Conservation (phyloP, 2,113 vertebrate species). For the Gulo gulo region DNA sequence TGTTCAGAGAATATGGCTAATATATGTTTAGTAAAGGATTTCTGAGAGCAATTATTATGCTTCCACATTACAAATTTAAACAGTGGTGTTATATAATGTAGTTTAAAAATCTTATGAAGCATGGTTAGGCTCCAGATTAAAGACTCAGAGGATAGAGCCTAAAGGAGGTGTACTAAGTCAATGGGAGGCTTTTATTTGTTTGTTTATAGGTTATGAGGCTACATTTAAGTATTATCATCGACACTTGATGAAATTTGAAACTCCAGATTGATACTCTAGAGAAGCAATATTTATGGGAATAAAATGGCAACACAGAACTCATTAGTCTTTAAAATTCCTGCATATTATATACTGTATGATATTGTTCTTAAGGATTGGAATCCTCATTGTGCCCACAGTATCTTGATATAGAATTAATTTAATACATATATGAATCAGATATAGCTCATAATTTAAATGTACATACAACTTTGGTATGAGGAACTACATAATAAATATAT, state of each 20-base stretch:
- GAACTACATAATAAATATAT: not conserved
- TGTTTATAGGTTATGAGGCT: not conserved
- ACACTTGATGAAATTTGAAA: not conserved
- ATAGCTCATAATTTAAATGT: not conserved
- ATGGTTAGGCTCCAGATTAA: not conserved
- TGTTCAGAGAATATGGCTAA: slow-evolving; percentile 5
- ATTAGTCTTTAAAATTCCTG: not conserved
- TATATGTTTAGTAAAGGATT: not conserved
- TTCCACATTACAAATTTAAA: slow-evolving; percentile 26
- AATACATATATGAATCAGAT: not conserved
- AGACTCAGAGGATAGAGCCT: not conserved
- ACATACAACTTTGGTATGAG: not conserved
- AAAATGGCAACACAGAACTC: not conserved
- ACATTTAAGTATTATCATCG: not conserved
- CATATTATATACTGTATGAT: not conserved
- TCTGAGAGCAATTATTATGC: slow-evolving; percentile 1
- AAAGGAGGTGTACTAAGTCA: not conserved
- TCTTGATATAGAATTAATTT: not conserved
- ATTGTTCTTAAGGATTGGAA: not conserved
- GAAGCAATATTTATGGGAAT: slow-evolving; percentile 2
- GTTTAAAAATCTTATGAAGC: not conserved
- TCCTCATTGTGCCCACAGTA: not conserved
- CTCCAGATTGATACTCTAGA: not conserved
- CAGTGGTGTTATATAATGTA: not conserved
- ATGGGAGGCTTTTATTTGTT: not conserved